Evolutionary conservation across 2,797 vertebrate species (phyloP), one percentile per base, ranked within the genome.

Genomic region (Odontamblyopus rebecca): DNA sequence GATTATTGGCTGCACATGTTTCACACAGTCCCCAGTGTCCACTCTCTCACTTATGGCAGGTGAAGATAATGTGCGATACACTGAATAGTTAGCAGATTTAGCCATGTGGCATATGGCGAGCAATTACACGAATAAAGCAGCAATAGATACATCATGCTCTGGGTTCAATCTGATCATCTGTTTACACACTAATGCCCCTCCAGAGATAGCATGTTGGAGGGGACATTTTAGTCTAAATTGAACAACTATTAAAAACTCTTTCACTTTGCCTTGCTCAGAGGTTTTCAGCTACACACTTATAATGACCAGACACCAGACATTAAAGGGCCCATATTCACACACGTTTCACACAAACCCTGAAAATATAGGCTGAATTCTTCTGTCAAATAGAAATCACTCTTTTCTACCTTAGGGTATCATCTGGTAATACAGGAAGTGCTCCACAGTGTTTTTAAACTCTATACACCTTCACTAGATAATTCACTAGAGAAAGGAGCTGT

Each of bases 1-100:
- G 35, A 18, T 78, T 66, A 70, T 77, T 67, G 51, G 57, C 67
- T 23, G 51, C 50, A n/a, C 65, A 67, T 54, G 27, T 66, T 66
- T 66, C 63, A 66, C 63, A 51, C 27, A 51, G 23, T 67, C 65
- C 65, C 48, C 50, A 32, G 27, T n/a, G 48, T 67, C 48, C 29
- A 53, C 65, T 67, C 29, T 19, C 16, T 53, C 65, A 32, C 30
- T 53, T 51, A 67, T 32, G 65, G 65, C 48, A 67, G 65, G 65
- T 67, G 29, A 67, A 38, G 27, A 29, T 67, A 67, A 67, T 53
- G 48, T 5, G 48, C 53, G 65, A 67, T 53, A 9, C 65, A 53
- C 8, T 67, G 16, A n/a, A 67, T 53, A 53, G 48, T 67, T 32
- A 51, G 19, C 50, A 23, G 53, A 53, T 54, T 53, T n/a, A n/a